Base-by-base conservation (phyloP, 2,797 vertebrate genomes). In the Morelia viridis region DNA sequence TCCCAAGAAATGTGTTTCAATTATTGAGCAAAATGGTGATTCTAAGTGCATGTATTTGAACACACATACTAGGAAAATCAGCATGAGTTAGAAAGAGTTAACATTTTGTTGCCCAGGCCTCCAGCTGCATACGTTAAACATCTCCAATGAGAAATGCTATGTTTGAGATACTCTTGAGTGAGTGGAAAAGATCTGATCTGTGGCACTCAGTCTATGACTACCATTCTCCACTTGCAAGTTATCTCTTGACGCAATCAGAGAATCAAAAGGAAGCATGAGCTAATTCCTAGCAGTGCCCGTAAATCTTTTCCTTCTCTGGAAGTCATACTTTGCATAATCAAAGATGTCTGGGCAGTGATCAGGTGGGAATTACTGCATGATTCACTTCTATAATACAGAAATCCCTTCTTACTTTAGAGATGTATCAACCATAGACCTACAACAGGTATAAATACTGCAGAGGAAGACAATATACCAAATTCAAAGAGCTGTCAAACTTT, bases 401-500 rank as follows among this genome's bases (percentile, higher is more conserved):
- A n/a, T 83, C 89, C 53, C n/a, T 94, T 13, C 58, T 61, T 11
- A 83, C 56, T 11, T 60, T 58, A 41, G 24, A 91, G 68, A 46
- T 5, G 28, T 71, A 46, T 53, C 24, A n/a, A 50, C 58, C 92
- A 92, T 10, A 89, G 24, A 46, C 92, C 0, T 46, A 68, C 90
- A 58, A 84, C 10, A 60, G 62, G 13, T 92, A 61, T 62, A 62
- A 53, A 53, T 58, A 57, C 22, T 60, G 31, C 17, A 60, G n/a
- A 68, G 65, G 13, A 85, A 57, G 24, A 26, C 26, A 61, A 9
- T 46, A 60, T 61, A 0, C 87, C 57, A 84, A 80, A 28, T 91
- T 91, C 15, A 91, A 90, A 85, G 95, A 60, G 35, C 26, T 85
- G 89, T 31, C 87, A 60, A 88, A 91, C 87, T 35, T 65, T 91